Evolutionary conservation across 1,140 invertebrate species (phyloP), one percentile per base, ranked within the genome.

Genomic region (Holotrichia oblita): DNA sequence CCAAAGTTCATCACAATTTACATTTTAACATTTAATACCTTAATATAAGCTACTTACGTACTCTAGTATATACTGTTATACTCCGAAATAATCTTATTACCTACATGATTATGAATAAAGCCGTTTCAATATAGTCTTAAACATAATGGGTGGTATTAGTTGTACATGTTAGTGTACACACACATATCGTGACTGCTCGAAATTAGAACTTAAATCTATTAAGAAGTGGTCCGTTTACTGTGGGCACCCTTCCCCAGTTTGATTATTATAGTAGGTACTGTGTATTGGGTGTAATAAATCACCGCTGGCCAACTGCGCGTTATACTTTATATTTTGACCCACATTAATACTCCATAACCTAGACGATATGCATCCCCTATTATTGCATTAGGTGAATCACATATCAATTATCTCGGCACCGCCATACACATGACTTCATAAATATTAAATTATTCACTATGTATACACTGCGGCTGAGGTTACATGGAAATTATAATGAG

Each of bases 311-410:
- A 55, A 55, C 48, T 55, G 48, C 48, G 48, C 48, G 48, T 55
- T 55, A 55, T 55, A 55, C 14, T 55, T 55, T 55, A 55, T 55
- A 55, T 55, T 55, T 55, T 55, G 48, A 55, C 48, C 48, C 48
- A 55, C n/a, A 55, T 55, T 55, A 55, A 17, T 55, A 55, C 48
- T n/a, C 17, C 48, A n/a, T 55, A 55, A 55, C 48, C 14, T 17
- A 14, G 14, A 17, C 48, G 48, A n/a, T 55, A 17, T 17, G 14
- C 17, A 17, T 17, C 48, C 48, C 14, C n/a, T 55, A 12, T 44
- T 55, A 55, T 55, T 55, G 48, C 48, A 55, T 55, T 55, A 55
- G 48, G n/a, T 55, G 48, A 55, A 55, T 55, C 48, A 55, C 48
- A 55, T 55, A 55, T 55, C 48, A 55, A 55, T 55, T 55, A 55